phyloP scores from a whole-genome alignment of 30 jellyfish, hydroid and myxozoan species.

The Aurelia aurita region DNA sequence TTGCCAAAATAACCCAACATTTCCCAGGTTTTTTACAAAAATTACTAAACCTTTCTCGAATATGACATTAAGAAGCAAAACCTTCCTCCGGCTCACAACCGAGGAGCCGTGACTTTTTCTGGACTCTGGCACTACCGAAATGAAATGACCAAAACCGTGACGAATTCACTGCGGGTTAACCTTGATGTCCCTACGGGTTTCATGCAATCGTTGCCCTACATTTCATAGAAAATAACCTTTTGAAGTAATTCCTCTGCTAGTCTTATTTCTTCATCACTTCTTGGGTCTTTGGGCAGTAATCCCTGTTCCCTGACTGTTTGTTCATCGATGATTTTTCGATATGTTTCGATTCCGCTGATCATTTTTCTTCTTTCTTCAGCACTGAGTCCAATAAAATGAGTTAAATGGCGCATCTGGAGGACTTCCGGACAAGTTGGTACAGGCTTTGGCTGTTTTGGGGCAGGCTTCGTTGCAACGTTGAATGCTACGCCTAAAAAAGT shows the following conservation, averaged over 20 bases:
- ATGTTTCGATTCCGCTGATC: constrained; percentile 56
- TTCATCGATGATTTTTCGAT: constrained; percentile 31
- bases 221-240: constrained; percentile 2
- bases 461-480: constrained; percentile 30
- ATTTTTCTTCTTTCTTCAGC: constrained; percentile 49
- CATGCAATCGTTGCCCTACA: too few relatives aligned
- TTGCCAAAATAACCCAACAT: too few relatives aligned
- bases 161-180: too few relatives aligned
- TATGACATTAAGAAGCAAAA: too few relatives aligned
- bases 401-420: constrained; percentile 69
- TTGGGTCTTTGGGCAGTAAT: constrained; percentile 60
- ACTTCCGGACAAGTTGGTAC: constrained; percentile 60
- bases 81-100: too few relatives aligned
- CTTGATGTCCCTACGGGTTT: too few relatives aligned
- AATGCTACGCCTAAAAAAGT: constrained; percentile 16
- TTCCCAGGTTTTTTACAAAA: too few relatives aligned
- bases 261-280: constrained; percentile 74
- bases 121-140: too few relatives aligned
- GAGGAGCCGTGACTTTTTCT: too few relatives aligned
- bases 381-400: constrained; percentile 43
- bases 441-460: constrained; percentile 31
- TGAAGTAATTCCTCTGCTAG: constrained; percentile 39
- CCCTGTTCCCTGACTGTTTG: constrained; percentile 32
- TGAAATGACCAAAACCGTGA: too few relatives aligned
- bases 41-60: too few relatives aligned